phyloP scores from a whole-genome alignment of 92 coral and sea anemone genomes.

The Metridium senile region DNA sequence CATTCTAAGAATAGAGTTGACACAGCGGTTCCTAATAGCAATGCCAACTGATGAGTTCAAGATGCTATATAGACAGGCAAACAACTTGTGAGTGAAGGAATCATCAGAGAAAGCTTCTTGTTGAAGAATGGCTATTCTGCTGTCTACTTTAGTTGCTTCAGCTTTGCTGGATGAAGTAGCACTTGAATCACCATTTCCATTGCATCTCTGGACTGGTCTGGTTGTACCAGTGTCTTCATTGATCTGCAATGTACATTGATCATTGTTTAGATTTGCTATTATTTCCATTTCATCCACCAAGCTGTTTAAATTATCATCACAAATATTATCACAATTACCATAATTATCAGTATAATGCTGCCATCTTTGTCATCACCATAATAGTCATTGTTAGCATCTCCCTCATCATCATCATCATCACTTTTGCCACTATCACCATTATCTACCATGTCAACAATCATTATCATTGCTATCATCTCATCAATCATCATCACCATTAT shows the following conservation, averaged over 20 bases:
- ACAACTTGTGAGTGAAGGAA: constrained; percentile 77
- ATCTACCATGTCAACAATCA: neutral
- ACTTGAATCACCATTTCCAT: constrained; percentile 77
- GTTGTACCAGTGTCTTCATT: constrained; percentile 99
- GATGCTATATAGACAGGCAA: constrained; percentile 90
- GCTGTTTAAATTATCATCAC: no score
- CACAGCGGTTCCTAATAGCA: constrained; percentile 88
- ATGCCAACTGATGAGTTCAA: constrained; percentile 98
- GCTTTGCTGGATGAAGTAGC: constrained; percentile 59
- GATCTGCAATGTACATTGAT: constrained; percentile 46
- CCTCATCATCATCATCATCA: neutral
- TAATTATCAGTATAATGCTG: neutral
- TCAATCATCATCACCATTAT: neutral
- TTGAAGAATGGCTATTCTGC: constrained; percentile 77
- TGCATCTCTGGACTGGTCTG: constrained; percentile 93
- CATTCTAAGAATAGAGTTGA: constrained; percentile 93
- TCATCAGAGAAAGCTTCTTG: constrained; percentile 71
- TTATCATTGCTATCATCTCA: neutral
- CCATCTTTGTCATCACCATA: no score
- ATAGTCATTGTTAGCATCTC: neutral
- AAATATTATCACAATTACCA: neutral
- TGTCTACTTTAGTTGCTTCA: constrained; percentile 74
- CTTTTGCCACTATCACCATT: neutral
- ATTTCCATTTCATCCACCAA: no score
- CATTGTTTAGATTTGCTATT: neutral